Evolutionary conservation across 2,797 vertebrate genomes (phyloP).

Genomic region (Myripristis murdjan): DNA sequence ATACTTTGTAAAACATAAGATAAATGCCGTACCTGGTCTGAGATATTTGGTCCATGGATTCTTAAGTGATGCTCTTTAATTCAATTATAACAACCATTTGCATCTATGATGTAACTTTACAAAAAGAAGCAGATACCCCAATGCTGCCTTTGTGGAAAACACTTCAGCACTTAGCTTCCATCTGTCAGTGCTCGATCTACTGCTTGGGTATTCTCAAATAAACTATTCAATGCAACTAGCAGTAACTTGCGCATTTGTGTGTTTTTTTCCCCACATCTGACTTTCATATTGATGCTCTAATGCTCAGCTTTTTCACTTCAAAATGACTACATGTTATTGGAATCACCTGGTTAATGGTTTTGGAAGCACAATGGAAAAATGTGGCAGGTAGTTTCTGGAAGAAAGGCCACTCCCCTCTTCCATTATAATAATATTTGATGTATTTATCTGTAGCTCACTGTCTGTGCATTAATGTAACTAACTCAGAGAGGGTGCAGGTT

Average conservation of each 20-base stretch:
- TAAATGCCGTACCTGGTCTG: not conserved
- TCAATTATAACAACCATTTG: not conserved
- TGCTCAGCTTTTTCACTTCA: no score
- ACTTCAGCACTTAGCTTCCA: not conserved
- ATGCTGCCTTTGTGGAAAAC: not conserved
- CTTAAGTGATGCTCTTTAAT: conserved; percentile 9
- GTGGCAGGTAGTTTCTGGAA: no score
- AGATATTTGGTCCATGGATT: conserved; percentile 14
- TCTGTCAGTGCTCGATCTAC: not conserved
- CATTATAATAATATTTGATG: no score
- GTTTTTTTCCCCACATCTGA: no score
- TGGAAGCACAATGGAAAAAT: no score
- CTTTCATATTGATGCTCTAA: no score
- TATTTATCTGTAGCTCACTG: no score
- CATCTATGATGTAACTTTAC: not conserved
- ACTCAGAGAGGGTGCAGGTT: no score
- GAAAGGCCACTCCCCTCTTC: no score
- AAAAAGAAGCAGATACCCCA: conserved; percentile 69
- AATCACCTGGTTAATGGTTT: no score
- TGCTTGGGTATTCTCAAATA: conserved; percentile 48
- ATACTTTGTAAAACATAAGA: conserved; percentile 12
- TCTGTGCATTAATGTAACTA: no score
- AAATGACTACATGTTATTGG: no score
- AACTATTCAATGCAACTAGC: conserved; percentile 28
- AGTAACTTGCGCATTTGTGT: not conserved